Base-by-base conservation (phyloP, 2,888 invertebrate genomes). In the Dione juno region DNA sequence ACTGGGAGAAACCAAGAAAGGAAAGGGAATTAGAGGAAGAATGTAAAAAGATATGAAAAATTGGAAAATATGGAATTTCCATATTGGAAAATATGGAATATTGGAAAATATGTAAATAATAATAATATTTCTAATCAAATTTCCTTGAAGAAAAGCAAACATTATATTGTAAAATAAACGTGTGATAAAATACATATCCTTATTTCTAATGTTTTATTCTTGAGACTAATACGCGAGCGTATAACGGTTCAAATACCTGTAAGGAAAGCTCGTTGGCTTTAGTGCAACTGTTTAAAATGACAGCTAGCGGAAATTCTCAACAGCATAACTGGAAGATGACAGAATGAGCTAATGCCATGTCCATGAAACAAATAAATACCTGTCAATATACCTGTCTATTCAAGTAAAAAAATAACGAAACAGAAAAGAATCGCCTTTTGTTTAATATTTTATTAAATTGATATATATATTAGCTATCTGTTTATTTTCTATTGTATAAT, bases 251-350 rank as follows among this genome's bases (percentile, higher is more conserved):
- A 28, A 43, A 66, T 59, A 54, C 58, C 16, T 58, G 35, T 59
- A 69, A 61, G 66, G 71, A 69, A 72, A 61, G 66, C 71, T 66
- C 53, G 50, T 48, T 45, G 58, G 57, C 35, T 40, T 40, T 35
- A 53, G 37, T 21, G 28, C 58, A 41, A 67, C 71, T 59, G 64
- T 68, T 67, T 71, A 50, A 43, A 68, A 66, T 63, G 71, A 71
- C 71, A 70, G 66, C 41, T 67, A 71, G 70, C 73, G 73, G 73
- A 73, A 68, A 71, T 61, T 66, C 67, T 40, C 54, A 57, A 40
- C 66, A 52, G 53, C 64, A 69, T 71, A 64, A 69, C 66, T 71
- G 57, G 63, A 69, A 63, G 61, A 57, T 48, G 65, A 59, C 61
- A 59, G 57, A 37, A 14, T 61, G 14, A 37, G 21, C 63, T 63